Evolutionary conservation across 53 echinoderm and acorn worm species (phyloP), one percentile per base, ranked within the genome.

Genomic region (Hippasteria phrygiana): DNA sequence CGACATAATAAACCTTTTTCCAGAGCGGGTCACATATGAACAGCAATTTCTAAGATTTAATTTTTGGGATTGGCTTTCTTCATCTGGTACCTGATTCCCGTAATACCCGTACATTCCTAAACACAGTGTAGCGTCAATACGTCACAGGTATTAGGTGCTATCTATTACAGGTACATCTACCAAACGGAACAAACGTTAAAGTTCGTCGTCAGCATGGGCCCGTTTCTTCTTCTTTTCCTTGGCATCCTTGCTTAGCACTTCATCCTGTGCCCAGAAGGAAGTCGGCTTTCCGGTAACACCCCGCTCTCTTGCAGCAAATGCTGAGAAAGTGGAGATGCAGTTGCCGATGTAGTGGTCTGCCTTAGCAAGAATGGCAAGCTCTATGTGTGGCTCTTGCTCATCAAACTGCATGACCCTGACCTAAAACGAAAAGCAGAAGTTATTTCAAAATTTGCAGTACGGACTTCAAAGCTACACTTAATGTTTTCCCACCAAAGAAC

Each of bases 271-370:
- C 98, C 98, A 98, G 88, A 98, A 98, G 33, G 95, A 95, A 16
- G 94, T 80, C 0, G 93, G 90, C 78, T 98, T 98, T 9, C 91
- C 90, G 10, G 42, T 65, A 2, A 92, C 91, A 38, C 92, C 91
- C 43, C 98, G 72, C 55, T 98, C 98, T 47, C 98, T 53, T 50
- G 92, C 96, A 0, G 98, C 95, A 59, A 98, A 95, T 0, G 98
- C 87, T 0, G 98, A 98, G 78, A 98, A 98, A 0, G 98, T 91
- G 0, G 98, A 98, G 13, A 95, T 47, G 71, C 98, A 98, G 87
- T 95, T 98, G 46, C 94, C 92, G 37, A 98, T 98, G 90, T 95
- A 98, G 83, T 95, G 98, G 73, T 95, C 94, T 1, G 98, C 93
- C 63, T 94, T 98, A 63, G 91, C 98, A 22, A 98, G 71, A 56